phyloP scores from a whole-genome alignment of 1,140 invertebrate genomes.

The Danaus melanippus region DNA sequence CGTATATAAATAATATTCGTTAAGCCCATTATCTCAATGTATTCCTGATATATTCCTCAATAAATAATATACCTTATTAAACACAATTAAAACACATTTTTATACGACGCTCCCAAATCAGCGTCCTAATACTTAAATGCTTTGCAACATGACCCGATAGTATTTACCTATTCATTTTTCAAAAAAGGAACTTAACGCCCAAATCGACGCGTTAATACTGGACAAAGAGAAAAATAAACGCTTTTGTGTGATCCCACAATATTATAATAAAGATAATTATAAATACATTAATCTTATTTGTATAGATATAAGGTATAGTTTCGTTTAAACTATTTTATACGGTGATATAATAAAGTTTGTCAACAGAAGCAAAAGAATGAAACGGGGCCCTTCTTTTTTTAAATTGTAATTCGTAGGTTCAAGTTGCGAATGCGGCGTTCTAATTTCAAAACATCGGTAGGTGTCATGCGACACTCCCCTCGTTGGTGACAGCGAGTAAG shows the following conservation, averaged over 20 bases:
- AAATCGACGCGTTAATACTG: conserved; percentile 63
- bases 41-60: not conserved
- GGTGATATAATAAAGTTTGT: conserved; percentile 8
- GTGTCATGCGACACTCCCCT: conserved; percentile 67
- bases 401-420: conserved; percentile 70
- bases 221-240: conserved; percentile 70
- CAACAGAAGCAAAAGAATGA: conserved; percentile 45
- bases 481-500: conserved; percentile 33
- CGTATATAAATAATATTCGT: too few relatives aligned
- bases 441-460: conserved; percentile 69
- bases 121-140: conserved; percentile 34
- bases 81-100: conserved; percentile 11
- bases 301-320: conserved; percentile 24
- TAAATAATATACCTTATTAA: conserved; percentile 6
- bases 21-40: too few relatives aligned
- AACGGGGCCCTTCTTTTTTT: conserved; percentile 62
- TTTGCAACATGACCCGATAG: conserved; percentile 57
- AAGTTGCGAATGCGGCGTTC: conserved; percentile 66
- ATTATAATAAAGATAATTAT: conserved; percentile 17
- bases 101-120: conserved; percentile 18
- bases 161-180: conserved; percentile 71
- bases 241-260: conserved; percentile 60
- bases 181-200: conserved; percentile 70
- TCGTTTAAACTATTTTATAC: conserved; percentile 5
- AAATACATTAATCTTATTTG: conserved; percentile 4